Evolutionary conservation across 2,797 vertebrate genomes (phyloP).

Genomic region (Eidolon dupreanum): DNA sequence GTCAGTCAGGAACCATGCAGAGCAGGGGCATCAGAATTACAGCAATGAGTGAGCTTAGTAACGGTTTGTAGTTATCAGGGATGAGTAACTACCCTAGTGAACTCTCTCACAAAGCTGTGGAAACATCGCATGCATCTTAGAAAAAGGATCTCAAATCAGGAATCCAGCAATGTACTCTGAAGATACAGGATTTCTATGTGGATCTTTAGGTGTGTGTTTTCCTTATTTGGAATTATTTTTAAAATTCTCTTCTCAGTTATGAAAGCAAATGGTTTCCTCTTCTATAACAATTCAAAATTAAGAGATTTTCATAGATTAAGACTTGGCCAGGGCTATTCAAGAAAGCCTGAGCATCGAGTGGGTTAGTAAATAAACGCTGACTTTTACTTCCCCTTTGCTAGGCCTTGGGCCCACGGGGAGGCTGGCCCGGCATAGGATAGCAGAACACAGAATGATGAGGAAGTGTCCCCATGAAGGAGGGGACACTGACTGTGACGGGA

Average conservation of each 20-base stretch:
- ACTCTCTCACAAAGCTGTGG: rapidly evolving
- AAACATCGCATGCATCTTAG: neutral
- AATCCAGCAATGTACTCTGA: neutral
- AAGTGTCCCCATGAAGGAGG: neutral
- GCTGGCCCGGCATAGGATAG: rapidly evolving
- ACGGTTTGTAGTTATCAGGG: neutral
- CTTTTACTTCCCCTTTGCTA: neutral
- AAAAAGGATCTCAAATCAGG: neutral
- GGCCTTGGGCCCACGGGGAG: rapidly evolving
- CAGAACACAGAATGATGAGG: neutral
- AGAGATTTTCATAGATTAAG: neutral
- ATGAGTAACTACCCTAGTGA: rapidly evolving
- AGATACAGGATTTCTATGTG: neutral
- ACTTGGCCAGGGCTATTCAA: neutral
- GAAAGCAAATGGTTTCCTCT: neutral
- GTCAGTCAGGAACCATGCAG: neutral
- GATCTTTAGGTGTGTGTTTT: neutral
- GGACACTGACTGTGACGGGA: neutral
- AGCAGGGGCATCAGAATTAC: too few species aligned
- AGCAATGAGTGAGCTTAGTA: neutral
- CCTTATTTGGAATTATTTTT: neutral
- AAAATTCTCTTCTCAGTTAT: neutral
- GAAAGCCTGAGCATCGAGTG: neutral
- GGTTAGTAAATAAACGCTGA: neutral
- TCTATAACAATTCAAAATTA: neutral